These are phyloP conservation scores for Gandaritis pyraliata DNA, from an alignment of 2,888 invertebrate genomes.

Conservation along the genomic window DNA sequence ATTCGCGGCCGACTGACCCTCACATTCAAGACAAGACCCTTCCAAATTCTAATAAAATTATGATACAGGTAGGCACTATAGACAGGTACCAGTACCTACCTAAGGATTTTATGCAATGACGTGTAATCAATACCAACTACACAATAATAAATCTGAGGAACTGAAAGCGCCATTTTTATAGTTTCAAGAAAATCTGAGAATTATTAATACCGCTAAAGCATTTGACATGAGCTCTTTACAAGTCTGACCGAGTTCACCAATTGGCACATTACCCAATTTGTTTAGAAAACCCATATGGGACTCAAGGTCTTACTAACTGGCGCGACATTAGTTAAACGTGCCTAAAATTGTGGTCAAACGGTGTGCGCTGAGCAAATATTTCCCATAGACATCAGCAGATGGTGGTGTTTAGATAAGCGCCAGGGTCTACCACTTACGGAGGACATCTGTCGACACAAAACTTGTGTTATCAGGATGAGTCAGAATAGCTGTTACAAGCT, in stretches of 20 bases:
- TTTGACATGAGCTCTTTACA: slow-evolving; percentile 18
- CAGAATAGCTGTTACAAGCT: slow-evolving; percentile 23
- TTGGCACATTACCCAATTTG: slow-evolving; percentile 76
- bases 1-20: too few relatives aligned
- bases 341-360: slow-evolving; percentile 22
- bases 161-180: too few relatives aligned
- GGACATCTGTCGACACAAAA: slow-evolving; percentile 30
- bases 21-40: too few relatives aligned
- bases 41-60: too few relatives aligned
- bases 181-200: neutral
- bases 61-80: too few relatives aligned
- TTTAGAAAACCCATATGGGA: slow-evolving; percentile 71
- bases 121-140: too few relatives aligned
- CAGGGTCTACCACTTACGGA: slow-evolving; percentile 21
- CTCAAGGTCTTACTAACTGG: slow-evolving; percentile 54
- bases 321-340: slow-evolving; percentile 14
- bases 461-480: slow-evolving; percentile 34
- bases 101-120: too few relatives aligned
- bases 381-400: slow-evolving; percentile 40
- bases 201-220: slow-evolving; percentile 5
- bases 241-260: slow-evolving; percentile 68
- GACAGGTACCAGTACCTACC: too few relatives aligned
- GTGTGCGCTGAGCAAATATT: slow-evolving; percentile 40
- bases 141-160: too few relatives aligned
- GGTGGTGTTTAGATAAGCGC: slow-evolving; percentile 40